Evolutionary conservation across 2,888 invertebrate species (phyloP).

Genomic region (Plagiodera versicolora): DNA sequence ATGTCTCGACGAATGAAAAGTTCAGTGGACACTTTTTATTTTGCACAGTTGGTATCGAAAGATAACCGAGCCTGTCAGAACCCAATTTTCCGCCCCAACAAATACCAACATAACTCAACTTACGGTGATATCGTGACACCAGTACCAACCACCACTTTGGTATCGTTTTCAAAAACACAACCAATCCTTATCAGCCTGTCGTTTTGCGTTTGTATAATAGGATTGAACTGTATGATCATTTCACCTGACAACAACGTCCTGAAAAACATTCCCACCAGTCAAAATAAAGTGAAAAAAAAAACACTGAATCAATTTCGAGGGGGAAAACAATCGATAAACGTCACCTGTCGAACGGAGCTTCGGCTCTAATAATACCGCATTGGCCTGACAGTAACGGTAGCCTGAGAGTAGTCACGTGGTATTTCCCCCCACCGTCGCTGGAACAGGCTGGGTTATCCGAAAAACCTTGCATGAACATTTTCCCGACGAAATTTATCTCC

Average conservation of each 20-base stretch:
- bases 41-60: no score
- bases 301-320: no score
- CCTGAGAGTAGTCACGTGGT: slow-evolving; percentile 58
- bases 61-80: no score
- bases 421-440: slow-evolving; percentile 59
- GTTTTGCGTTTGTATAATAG: slow-evolving; percentile 80
- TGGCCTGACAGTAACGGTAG: slow-evolving; percentile 62
- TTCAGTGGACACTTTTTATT: no score
- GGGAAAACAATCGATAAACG: no score
- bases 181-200: slow-evolving; percentile 81
- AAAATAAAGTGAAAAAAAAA: not conserved
- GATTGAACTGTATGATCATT: slow-evolving; percentile 81
- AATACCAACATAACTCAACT: no score
- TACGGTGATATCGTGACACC: slow-evolving; percentile 61
- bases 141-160: slow-evolving; percentile 61
- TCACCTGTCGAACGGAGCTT: slow-evolving; percentile 59
- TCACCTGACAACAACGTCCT: slow-evolving; percentile 77
- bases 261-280: slow-evolving; percentile 27
- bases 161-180: slow-evolving; percentile 65
- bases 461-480: slow-evolving; percentile 79
- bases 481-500: slow-evolving; percentile 66
- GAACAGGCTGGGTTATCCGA: slow-evolving; percentile 68
- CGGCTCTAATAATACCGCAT: slow-evolving; percentile 63
- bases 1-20: no score
- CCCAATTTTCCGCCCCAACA: no score